These are phyloP conservation scores for Griposia aprilina DNA, from an alignment of 2,888 invertebrate genomes.

Conservation along the genomic window DNA sequence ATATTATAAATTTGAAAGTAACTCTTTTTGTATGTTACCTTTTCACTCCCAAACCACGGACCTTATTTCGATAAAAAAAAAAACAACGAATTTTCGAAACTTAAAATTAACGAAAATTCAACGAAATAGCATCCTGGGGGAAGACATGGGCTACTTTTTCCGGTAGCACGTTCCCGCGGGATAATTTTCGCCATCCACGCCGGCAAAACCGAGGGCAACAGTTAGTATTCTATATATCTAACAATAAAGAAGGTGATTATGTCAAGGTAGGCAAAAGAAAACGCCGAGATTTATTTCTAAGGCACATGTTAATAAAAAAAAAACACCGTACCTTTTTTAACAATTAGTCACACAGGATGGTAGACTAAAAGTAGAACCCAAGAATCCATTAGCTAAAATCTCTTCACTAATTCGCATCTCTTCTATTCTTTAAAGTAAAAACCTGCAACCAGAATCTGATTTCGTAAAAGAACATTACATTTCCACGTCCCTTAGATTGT, in stretches of 20 bases:
- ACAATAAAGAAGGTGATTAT: too few relatives aligned
- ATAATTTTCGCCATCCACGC: too few relatives aligned
- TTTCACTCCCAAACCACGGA: too few relatives aligned
- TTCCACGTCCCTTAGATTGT: slow-evolving; percentile 9
- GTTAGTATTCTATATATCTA: background rate
- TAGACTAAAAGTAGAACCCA: background rate
- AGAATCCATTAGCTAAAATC: background rate
- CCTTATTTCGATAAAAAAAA: too few relatives aligned
- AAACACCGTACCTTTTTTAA: background rate
- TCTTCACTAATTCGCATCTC: background rate
- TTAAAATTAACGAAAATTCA: too few relatives aligned
- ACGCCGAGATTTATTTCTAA: background rate
- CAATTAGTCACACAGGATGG: background rate
- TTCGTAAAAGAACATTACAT: slow-evolving; percentile 4
- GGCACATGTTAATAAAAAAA: background rate
- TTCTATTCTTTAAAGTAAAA: slow-evolving; percentile 9
- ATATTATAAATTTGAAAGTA: too few relatives aligned
- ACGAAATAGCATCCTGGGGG: too few relatives aligned
- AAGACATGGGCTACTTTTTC: too few relatives aligned
- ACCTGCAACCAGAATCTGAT: background rate
- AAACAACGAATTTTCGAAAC: too few relatives aligned
- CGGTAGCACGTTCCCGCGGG: too few relatives aligned
- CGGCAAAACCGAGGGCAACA: too few relatives aligned
- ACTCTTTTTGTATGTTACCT: too few relatives aligned
- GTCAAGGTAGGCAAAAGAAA: background rate